A percentile compares a stretch with the other conserved stretches of the same genome.
Evolutionary conservation across 2,113 vertebrate species (phyloP).

Genomic region (Arizona elegans): DNA sequence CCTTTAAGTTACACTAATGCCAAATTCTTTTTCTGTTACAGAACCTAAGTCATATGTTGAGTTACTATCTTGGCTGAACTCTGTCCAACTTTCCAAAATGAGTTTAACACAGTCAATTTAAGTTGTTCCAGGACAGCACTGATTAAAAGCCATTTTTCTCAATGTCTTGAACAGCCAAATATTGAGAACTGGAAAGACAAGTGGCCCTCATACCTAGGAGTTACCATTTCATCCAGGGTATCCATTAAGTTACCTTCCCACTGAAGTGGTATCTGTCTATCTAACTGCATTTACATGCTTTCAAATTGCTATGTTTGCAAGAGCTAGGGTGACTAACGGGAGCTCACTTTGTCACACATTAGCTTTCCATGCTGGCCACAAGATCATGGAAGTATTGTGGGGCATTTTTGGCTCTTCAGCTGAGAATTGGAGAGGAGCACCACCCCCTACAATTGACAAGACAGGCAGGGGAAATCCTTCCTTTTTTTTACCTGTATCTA

Average conservation of each 20-base stretch:
- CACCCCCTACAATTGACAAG: background rate
- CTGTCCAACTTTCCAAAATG: constrained; percentile 15
- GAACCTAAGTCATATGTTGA: constrained; percentile 5
- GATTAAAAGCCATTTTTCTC: background rate
- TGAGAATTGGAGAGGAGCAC: background rate
- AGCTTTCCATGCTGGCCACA: background rate
- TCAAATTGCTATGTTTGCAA: background rate
- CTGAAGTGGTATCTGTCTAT: background rate
- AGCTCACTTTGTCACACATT: background rate
- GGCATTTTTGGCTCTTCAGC: background rate
- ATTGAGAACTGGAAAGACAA: background rate
- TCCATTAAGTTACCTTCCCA: background rate
- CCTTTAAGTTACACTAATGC: background rate
- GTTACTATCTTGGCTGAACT: constrained; percentile 8
- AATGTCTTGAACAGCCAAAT: background rate
- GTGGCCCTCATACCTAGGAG: background rate
- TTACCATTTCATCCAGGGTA: background rate
- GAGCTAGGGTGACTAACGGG: background rate
- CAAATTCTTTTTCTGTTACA: constrained; percentile 25
- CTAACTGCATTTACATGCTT: background rate
- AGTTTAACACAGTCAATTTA: background rate
- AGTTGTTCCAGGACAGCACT: background rate
- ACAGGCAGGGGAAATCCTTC: background rate
- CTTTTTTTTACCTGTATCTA: background rate
- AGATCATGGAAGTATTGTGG: background rate